Evolutionary conservation across 1,140 invertebrate species (phyloP).

Genomic region (Brachionus koreanus): DNA sequence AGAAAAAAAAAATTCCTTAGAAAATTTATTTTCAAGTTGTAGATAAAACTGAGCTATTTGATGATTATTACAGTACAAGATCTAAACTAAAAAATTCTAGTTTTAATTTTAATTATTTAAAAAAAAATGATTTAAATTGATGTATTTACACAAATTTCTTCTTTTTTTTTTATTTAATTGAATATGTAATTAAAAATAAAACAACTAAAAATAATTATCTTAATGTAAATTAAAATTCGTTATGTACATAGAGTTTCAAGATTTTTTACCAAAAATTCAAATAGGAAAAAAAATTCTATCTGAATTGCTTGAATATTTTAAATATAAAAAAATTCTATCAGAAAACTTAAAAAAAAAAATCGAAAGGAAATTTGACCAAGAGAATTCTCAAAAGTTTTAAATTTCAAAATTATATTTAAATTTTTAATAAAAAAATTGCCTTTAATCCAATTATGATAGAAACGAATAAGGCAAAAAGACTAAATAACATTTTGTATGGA

Average conservation of each 20-base stretch:
- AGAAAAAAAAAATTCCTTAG: background rate
- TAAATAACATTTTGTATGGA: constrained; percentile 15
- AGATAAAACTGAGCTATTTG: background rate
- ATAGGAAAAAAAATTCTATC: too few species aligned
- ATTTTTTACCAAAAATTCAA: too few species aligned
- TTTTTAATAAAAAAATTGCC: too few species aligned
- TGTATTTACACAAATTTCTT: background rate
- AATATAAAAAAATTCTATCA: too few species aligned
- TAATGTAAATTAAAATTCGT: background rate
- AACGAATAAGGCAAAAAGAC: background rate
- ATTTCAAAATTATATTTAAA: too few species aligned
- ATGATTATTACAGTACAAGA: background rate
- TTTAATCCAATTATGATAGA: too few species aligned
- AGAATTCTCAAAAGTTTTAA: too few species aligned
- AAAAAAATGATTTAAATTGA: background rate
- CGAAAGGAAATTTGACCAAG: too few species aligned
- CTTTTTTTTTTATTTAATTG: background rate
- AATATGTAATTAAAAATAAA: background rate
- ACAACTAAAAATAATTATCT: background rate
- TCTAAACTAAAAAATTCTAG: background rate
- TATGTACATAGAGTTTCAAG: background rate
- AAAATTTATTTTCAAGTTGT: background rate
- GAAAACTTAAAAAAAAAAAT: too few species aligned
- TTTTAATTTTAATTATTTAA: background rate
- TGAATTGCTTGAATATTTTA: too few species aligned